Conservation (phyloP, 2,888 invertebrate species). For the Sicus ferrugineus region DNA sequence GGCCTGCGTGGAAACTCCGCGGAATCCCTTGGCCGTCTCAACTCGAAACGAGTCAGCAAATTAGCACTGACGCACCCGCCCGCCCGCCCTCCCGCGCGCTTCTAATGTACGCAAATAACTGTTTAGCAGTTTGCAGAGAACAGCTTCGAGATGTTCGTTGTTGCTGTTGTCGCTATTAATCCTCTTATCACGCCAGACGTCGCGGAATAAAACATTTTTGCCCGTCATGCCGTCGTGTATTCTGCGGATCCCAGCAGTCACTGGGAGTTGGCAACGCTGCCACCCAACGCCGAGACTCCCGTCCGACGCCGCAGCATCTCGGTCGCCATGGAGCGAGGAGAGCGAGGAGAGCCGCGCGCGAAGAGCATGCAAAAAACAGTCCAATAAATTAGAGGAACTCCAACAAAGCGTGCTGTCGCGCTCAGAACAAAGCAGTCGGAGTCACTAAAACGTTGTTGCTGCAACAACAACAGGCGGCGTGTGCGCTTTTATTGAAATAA, state of each 20-base stretch:
- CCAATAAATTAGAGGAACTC: slow-evolving; percentile 26
- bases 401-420: background rate
- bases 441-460: no score
- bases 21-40: background rate
- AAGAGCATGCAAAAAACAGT: slow-evolving; percentile 8
- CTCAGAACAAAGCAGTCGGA: no score
- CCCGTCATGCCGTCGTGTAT: background rate
- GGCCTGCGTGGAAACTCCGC: background rate
- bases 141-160: no score
- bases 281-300: no score
- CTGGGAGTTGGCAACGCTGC: background rate
- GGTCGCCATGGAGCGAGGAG: background rate
- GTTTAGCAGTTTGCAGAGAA: no score
- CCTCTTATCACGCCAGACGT: slow-evolving; percentile 21
- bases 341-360: background rate
- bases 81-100: no score
- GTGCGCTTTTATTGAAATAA: no score
- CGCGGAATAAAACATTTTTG: slow-evolving; percentile 25
- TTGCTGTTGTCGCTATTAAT: slow-evolving; percentile 24
- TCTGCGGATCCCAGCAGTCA: no score
- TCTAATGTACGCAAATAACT: no score
- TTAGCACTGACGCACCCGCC: no score
- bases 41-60: slow-evolving; percentile 28
- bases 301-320: background rate
- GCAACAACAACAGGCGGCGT: no score